Conservation (phyloP, 2,888 invertebrate species). For the Stenolophus ochropezus region DNA sequence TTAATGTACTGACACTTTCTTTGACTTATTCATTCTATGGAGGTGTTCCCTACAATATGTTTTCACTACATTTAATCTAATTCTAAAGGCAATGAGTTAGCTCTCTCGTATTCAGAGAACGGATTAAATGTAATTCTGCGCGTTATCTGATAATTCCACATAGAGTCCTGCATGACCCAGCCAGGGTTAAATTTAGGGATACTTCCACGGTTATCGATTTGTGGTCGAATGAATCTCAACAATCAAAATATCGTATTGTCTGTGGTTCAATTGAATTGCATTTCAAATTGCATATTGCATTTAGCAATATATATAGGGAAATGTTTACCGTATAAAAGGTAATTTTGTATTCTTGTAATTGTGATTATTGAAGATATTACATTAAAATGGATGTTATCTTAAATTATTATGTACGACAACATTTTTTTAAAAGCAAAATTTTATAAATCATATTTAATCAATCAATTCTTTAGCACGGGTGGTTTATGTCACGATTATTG, state of each 20-base stretch:
- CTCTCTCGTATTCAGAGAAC: slow-evolving; percentile 34
- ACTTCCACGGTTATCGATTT: slow-evolving; percentile 1
- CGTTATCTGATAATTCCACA: slow-evolving; percentile 48
- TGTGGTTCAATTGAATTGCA: background rate
- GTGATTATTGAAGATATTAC: too few species aligned
- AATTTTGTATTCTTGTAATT: too few species aligned
- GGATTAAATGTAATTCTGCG: slow-evolving; percentile 38
- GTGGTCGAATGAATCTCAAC: background rate
- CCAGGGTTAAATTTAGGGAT: background rate
- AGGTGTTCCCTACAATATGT: slow-evolving; percentile 12
- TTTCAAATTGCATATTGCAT: too few species aligned
- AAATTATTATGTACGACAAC: too few species aligned
- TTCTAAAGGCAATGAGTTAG: slow-evolving; percentile 43
- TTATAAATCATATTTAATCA: too few species aligned
- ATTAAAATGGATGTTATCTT: too few species aligned
- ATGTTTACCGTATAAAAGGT: too few species aligned
- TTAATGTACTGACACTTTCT: background rate
- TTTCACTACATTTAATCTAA: slow-evolving; percentile 41
- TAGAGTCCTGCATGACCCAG: background rate
- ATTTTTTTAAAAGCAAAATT: too few species aligned
- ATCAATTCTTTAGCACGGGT: too few species aligned
- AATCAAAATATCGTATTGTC: background rate
- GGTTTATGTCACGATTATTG: too few species aligned
- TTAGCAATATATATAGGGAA: too few species aligned
- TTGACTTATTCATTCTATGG: background rate